phyloP scores from a whole-genome alignment of 2,797 vertebrate genomes.

The Peromyscus aztecus region DNA sequence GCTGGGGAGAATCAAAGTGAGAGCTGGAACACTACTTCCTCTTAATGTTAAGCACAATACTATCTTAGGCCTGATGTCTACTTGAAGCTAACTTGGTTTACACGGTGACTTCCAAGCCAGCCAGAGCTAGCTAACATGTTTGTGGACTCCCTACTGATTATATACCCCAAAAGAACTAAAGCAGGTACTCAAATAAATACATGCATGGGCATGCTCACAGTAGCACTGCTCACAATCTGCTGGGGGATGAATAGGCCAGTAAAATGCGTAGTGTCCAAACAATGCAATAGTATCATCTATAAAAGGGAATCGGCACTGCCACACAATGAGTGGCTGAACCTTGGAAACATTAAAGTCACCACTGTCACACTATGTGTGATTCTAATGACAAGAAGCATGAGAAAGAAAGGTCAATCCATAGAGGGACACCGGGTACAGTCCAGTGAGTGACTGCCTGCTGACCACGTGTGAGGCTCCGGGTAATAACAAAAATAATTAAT shows the following conservation, averaged over 20 bases:
- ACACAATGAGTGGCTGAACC: neutral
- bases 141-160: neutral
- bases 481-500: neutral
- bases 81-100: neutral
- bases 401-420: neutral
- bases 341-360: conserved; percentile 12
- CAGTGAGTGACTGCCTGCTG: neutral
- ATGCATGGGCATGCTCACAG: neutral
- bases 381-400: neutral
- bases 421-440: neutral
- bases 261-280: neutral
- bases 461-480: neutral
- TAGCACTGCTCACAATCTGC: neutral
- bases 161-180: neutral
- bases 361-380: neutral
- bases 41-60: neutral
- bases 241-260: neutral
- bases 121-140: neutral
- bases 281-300: neutral
- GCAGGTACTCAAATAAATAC: neutral
- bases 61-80: neutral
- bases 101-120: neutral
- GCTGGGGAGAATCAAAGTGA: neutral
- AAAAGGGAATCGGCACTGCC: neutral
- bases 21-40: neutral